Evolutionary conservation across 2,797 vertebrate genomes (phyloP).

Genomic region (Neosilurus mollespiculum): DNA sequence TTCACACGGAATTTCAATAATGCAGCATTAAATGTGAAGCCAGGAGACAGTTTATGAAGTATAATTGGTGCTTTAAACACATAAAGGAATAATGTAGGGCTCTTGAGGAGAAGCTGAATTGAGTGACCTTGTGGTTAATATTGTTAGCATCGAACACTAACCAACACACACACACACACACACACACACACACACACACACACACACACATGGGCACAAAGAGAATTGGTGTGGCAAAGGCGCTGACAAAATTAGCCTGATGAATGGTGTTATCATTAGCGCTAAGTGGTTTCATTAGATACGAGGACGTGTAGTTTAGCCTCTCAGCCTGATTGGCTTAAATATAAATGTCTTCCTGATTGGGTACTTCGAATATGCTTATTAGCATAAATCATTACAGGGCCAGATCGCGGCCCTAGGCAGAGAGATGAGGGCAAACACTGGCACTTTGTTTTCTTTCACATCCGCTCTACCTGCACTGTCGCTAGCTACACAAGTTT

Average conservation of each 20-base stretch:
- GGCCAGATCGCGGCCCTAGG: not conserved
- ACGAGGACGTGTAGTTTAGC: not conserved
- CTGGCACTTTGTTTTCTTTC: not conserved
- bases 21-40: slow-evolving; percentile 37
- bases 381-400: not conserved
- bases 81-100: slow-evolving; percentile 44
- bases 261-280: slow-evolving; percentile 42
- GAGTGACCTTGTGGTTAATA: slow-evolving; percentile 56
- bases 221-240: slow-evolving; percentile 6
- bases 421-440: not conserved
- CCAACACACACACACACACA: not conserved
- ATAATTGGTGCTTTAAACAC: slow-evolving; percentile 48
- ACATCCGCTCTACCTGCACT: not conserved
- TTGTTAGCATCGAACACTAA: slow-evolving; percentile 52
- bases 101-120: slow-evolving; percentile 38
- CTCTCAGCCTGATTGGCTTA: slow-evolving; percentile 5
- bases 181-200: not conserved
- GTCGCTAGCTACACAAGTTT: not conserved
- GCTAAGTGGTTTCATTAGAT: slow-evolving; percentile 23
- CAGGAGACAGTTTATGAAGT: slow-evolving; percentile 34
- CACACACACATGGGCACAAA: slow-evolving; percentile 27
- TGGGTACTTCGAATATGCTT: not conserved
- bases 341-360: slow-evolving; percentile 4
- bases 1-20: slow-evolving; percentile 46
- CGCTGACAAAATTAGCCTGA: slow-evolving; percentile 41